Evolutionary conservation across 2,888 invertebrate genomes (phyloP).

Genomic region (Agriotes lineatus): DNA sequence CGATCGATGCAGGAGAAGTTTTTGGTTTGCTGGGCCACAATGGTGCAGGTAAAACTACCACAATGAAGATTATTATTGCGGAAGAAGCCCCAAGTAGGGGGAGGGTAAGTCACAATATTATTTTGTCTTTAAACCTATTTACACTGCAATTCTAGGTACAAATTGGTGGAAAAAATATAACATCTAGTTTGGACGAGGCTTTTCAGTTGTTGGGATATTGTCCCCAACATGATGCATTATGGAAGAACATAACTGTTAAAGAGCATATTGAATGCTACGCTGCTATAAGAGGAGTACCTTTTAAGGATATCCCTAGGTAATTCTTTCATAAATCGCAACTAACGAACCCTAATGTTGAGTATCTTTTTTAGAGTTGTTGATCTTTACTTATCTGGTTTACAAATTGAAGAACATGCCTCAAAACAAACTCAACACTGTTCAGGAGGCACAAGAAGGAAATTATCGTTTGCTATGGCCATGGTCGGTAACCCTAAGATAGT

Average conservation of each 20-base stretch:
- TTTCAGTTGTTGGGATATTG: slow-evolving; percentile 87
- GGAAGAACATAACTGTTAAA: slow-evolving; percentile 85
- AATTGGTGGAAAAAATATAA: slow-evolving; percentile 79
- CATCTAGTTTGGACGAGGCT: slow-evolving; percentile 76
- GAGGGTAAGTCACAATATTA: slow-evolving; percentile 73
- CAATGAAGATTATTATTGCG: slow-evolving; percentile 87
- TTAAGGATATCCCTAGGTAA: slow-evolving; percentile 70
- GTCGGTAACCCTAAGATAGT: slow-evolving; percentile 67
- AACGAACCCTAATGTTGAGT: no score
- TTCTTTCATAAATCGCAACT: no score
- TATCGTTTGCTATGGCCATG: slow-evolving; percentile 67
- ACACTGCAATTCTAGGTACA: no score
- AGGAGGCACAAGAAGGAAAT: slow-evolving; percentile 68
- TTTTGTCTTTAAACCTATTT: no score
- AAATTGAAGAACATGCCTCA: slow-evolving; percentile 83
- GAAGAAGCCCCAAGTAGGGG: slow-evolving; percentile 83
- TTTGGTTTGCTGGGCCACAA: slow-evolving; percentile 89
- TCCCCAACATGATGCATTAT: slow-evolving; percentile 89
- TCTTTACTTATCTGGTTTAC: slow-evolving; percentile 79
- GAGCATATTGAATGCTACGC: slow-evolving; percentile 88
- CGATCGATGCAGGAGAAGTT: slow-evolving; percentile 86
- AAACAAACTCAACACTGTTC: slow-evolving; percentile 85
- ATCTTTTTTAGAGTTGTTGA: slow-evolving; percentile 76
- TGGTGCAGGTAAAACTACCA: slow-evolving; percentile 90
- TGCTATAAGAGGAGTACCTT: slow-evolving; percentile 84